Percentiles rank a stretch among this genome's conserved stretches.
These are phyloP conservation scores for Oreocharis arfaki DNA, from an alignment of 2,113 vertebrate species.

Conservation along the genomic window DNA sequence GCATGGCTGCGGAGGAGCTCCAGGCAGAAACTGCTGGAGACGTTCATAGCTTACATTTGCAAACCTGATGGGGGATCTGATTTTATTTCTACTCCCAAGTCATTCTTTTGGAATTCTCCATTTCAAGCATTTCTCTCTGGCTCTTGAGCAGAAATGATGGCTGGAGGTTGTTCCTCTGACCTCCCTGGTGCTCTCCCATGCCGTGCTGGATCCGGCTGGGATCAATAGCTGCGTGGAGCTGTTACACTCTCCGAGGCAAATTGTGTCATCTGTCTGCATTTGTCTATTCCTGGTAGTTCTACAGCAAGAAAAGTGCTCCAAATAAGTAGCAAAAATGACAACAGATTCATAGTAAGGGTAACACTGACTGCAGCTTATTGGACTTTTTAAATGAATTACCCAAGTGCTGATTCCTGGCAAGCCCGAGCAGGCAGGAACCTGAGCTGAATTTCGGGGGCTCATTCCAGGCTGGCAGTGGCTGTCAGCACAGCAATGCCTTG, in stretches of 20 bases:
- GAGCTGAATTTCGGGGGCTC: neutral
- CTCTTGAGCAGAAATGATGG: neutral
- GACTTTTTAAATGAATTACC: neutral
- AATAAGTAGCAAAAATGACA: neutral
- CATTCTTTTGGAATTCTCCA: neutral
- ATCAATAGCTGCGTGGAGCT: neutral
- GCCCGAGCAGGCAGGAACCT: neutral
- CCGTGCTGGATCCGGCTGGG: neutral
- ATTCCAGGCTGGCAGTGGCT: neutral
- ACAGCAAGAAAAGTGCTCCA: neutral
- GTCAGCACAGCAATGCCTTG: neutral
- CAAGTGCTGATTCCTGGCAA: neutral
- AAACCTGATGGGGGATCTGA: neutral
- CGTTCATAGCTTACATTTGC: neutral
- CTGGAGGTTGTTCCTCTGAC: neutral
- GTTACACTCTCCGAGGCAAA: neutral
- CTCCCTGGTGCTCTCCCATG: neutral
- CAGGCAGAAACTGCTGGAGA: rapidly evolving
- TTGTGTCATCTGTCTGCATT: neutral
- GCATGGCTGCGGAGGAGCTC: neutral
- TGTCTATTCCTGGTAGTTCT: neutral
- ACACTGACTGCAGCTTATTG: slow-evolving; percentile 20
- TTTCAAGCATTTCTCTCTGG: neutral
- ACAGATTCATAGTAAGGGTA: neutral
- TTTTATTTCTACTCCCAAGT: neutral